Evolutionary conservation across 2,797 vertebrate genomes (phyloP).

Genomic region (Acipenser ruthenus): DNA sequence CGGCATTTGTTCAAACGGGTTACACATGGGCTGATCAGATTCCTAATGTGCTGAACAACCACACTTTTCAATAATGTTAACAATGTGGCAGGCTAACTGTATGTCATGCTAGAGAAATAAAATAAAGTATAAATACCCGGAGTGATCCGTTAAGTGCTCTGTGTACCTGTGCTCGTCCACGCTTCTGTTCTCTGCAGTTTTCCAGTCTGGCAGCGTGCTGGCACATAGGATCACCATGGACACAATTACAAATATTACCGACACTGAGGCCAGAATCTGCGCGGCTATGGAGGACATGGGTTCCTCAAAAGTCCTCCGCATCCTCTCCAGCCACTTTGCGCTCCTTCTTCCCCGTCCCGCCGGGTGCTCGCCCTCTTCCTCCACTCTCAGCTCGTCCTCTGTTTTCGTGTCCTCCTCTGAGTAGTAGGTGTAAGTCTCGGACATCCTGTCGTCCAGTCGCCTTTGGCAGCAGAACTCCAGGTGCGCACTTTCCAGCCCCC

Average conservation of each 20-base stretch:
- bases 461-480: constrained; percentile 94
- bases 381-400: constrained; percentile 49
- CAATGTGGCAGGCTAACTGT: too few species aligned
- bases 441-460: constrained; percentile 92
- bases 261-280: constrained; percentile 86
- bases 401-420: constrained; percentile 58
- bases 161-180: constrained; percentile 95
- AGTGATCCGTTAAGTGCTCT: constrained; percentile 73
- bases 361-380: constrained; percentile 28
- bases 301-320: constrained; percentile 89
- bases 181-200: constrained; percentile 82
- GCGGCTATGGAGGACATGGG: constrained; percentile 87
- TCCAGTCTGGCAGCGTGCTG: constrained; percentile 94
- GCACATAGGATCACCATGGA: constrained; percentile 96
- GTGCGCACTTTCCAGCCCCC: constrained; percentile 90
- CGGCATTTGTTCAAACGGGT: too few species aligned
- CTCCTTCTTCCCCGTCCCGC: constrained; percentile 44
- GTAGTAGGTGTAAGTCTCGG: constrained; percentile 79
- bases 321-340: constrained; percentile 79
- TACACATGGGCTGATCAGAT: too few species aligned
- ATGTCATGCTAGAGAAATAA: not conserved
- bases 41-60: too few species aligned
- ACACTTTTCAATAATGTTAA: too few species aligned
- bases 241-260: constrained; percentile 89
- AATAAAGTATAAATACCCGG: constrained; percentile 63